A percentile compares a stretch with the other conserved stretches of the same genome.
phyloP scores from a whole-genome alignment of 2,888 invertebrate genomes.

The Hipparchia sbordonii region DNA sequence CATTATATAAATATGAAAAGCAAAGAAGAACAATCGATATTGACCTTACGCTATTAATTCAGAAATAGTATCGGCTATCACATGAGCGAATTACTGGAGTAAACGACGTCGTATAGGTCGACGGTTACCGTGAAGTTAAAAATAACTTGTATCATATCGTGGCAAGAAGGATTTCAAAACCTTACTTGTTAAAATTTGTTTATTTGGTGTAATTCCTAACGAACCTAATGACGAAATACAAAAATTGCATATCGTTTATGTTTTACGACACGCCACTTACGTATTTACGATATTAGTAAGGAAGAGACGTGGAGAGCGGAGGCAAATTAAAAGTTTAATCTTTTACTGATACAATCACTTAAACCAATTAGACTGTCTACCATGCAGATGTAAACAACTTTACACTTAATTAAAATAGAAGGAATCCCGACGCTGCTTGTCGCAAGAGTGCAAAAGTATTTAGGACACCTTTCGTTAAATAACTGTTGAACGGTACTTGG shows the following conservation, averaged over 20 bases:
- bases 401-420: constrained; percentile 25
- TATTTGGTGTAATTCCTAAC: not conserved
- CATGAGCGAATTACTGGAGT: constrained; percentile 7
- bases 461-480: constrained; percentile 23
- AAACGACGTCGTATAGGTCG: not conserved
- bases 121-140: not conserved
- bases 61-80: constrained; percentile 1
- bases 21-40: constrained; percentile 6
- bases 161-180: not conserved
- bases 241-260: too few relatives aligned
- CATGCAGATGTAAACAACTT: constrained; percentile 21
- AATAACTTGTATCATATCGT: not conserved
- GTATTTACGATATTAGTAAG: not conserved
- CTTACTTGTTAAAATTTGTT: not conserved
- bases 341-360: constrained; percentile 20
- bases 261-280: too few relatives aligned
- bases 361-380: constrained; percentile 26
- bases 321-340: constrained; percentile 18
- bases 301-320: not conserved
- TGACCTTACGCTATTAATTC: constrained; percentile 7
- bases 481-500: constrained; percentile 12
- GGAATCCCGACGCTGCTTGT: constrained; percentile 15
- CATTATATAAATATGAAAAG: not conserved
- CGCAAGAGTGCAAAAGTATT: constrained; percentile 15
- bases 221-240: too few relatives aligned